These are phyloP conservation scores for Amphipyra berbera DNA, from an alignment of 2,888 invertebrate genomes.

Conservation along the genomic window DNA sequence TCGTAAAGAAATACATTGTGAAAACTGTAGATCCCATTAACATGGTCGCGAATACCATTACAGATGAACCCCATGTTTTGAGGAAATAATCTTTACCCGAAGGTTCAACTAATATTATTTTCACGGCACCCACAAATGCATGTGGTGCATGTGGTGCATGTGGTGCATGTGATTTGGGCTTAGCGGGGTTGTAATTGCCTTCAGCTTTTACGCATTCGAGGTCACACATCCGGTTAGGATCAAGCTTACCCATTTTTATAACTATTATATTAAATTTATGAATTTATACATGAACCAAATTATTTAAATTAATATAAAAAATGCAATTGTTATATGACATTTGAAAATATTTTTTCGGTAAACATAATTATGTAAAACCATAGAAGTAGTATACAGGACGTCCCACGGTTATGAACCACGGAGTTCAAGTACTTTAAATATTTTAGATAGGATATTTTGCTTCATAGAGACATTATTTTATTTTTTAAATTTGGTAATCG, in stretches of 20 bases:
- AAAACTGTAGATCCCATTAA: conserved; percentile 66
- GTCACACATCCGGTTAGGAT: conserved; percentile 60
- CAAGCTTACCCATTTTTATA: conserved; percentile 8
- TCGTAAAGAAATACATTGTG: conserved; percentile 62
- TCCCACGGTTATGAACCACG: too few species aligned
- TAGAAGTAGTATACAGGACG: too few species aligned
- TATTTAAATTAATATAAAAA: background rate
- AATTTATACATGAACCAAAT: conserved; percentile 2
- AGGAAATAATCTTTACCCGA: conserved; percentile 56
- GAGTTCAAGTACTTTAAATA: too few species aligned
- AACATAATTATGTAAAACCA: too few species aligned
- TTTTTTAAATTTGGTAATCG: too few species aligned
- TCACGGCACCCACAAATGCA: conserved; percentile 77
- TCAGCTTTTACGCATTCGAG: conserved; percentile 65
- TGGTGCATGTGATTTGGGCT: too few species aligned
- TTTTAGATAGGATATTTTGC: too few species aligned
- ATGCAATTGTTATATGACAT: too few species aligned
- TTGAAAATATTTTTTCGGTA: too few species aligned
- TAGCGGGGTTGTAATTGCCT: background rate
- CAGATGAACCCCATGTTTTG: conserved; percentile 61
- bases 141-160: too few species aligned
- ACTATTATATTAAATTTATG: conserved; percentile 1
- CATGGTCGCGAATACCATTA: conserved; percentile 66
- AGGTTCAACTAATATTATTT: conserved; percentile 74
- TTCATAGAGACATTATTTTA: too few species aligned